Evolutionary conservation across 2,888 invertebrate genomes (phyloP), one percentile per base, ranked within the genome.

Genomic region (Acanthosepion pharaonis): DNA sequence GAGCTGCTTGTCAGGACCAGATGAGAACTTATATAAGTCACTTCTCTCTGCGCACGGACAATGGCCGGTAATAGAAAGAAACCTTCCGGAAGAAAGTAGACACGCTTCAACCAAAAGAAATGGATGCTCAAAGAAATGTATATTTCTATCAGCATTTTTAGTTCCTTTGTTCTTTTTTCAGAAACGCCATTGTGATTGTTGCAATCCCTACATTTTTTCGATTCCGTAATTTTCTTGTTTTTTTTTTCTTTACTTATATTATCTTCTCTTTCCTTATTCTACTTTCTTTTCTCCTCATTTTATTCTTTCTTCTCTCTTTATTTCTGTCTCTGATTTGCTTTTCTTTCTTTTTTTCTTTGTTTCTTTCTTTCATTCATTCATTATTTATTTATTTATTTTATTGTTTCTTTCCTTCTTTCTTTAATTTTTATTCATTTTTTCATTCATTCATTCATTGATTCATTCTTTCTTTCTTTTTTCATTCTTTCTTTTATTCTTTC

Each of bases 401-500:
- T 28, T 59, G 25, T 59, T 28, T 64, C 5, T 64, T 64, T 64
- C 33, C 0, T 33, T 33, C 25, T 64, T 28, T 64, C 64, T 23
- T 25, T 11, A 0, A 5, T 51, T 1, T 51, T 51, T 8, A 3
- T 11, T 64, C 18, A 8, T 0, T 28, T 28, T 0, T 8, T 64
- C 4, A 5, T 59, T 59, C 23, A 5, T 20, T 59, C 4, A 25
- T 8, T 64, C 4, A 5, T 59, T 59, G 0, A 5, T 20, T 59
- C 4, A 25, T 28, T 64, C 28, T 28, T 28, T 64, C 25, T 15
- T 15, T n/a, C 9, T 11, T n/a, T 78, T 2, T 8, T 11, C 9
- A 11, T 28, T 78, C 1, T 1, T 2, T 0, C n/a, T n/a, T n/a
- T n/a, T 5, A 15, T 4, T 11, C 9, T 15, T 8, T 5, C 18